Percentiles rank a stretch among this genome's conserved stretches.
Conservation (phyloP, 2,888 invertebrate species). For the Diplolepis rosae region DNA sequence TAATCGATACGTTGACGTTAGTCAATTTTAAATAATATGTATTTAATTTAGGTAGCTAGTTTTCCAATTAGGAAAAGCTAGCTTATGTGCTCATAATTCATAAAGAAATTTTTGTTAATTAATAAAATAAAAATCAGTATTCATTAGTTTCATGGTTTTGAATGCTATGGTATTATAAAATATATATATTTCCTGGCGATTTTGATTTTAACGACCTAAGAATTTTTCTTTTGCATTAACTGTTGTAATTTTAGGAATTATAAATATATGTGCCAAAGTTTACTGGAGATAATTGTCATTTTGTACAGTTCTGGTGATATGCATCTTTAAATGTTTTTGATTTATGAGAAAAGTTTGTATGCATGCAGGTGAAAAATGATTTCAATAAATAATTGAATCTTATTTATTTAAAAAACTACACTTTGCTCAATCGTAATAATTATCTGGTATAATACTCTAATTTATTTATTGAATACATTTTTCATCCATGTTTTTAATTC, state of each 20-base stretch:
- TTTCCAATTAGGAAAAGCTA: neutral
- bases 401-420: neutral
- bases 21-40: neutral
- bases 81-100: neutral
- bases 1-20: neutral
- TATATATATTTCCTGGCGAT: neutral
- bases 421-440: constrained; percentile 7
- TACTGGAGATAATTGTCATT: neutral
- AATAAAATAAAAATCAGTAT: neutral
- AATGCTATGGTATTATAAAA: neutral
- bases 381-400: too few relatives aligned
- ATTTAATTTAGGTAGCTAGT: constrained; percentile 1
- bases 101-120: neutral
- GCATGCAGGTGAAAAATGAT: too few relatives aligned
- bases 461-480: neutral
- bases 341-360: neutral
- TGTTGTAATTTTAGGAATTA: constrained; percentile 4
- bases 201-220: neutral
- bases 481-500: too few relatives aligned
- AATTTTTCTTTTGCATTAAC: neutral
- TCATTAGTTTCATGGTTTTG: neutral
- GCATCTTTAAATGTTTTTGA: neutral
- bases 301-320: neutral
- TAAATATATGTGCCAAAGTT: constrained; percentile 20
- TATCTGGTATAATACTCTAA: neutral